These are phyloP conservation scores for Laspeyria flexula DNA, from an alignment of 2,888 invertebrate species.

Conservation along the genomic window DNA sequence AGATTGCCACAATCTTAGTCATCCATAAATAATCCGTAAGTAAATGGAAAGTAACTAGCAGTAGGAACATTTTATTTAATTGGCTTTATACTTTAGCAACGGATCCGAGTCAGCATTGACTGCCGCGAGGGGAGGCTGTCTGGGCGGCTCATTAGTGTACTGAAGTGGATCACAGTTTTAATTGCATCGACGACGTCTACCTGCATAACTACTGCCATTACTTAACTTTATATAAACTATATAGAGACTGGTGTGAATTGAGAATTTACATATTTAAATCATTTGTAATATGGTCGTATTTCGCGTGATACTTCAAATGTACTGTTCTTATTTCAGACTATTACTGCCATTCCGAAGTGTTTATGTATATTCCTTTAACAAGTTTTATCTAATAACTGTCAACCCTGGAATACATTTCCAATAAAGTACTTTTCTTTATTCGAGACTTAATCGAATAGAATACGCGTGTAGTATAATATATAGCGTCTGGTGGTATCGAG, in stretches of 20 bases:
- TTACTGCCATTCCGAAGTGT: slow-evolving; percentile 5
- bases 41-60: too few relatives aligned
- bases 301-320: too few relatives aligned
- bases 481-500: slow-evolving; percentile 51
- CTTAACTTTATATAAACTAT: slow-evolving; percentile 22
- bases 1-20: slow-evolving; percentile 33
- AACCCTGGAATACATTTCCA: slow-evolving; percentile 30
- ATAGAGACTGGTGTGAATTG: slow-evolving; percentile 18
- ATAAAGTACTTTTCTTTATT: slow-evolving; percentile 36
- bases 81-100: slow-evolving; percentile 60
- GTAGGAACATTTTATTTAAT: slow-evolving; percentile 65
- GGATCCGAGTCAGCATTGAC: slow-evolving; percentile 48
- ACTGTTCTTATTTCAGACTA: neutral
- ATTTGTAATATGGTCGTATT: neutral
- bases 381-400: slow-evolving; percentile 17
- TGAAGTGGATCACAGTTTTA: slow-evolving; percentile 71
- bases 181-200: slow-evolving; percentile 59
- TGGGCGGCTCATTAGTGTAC: slow-evolving; percentile 65
- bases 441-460: slow-evolving; percentile 26
- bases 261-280: slow-evolving; percentile 17
- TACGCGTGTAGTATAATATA: slow-evolving; percentile 67
- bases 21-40: slow-evolving; percentile 59
- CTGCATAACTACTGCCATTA: slow-evolving; percentile 30
- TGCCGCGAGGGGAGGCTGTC: slow-evolving; percentile 49
- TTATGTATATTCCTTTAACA: slow-evolving; percentile 17